Conservation (phyloP, 2,888 invertebrate species). For the Augochlorella aurata region DNA sequence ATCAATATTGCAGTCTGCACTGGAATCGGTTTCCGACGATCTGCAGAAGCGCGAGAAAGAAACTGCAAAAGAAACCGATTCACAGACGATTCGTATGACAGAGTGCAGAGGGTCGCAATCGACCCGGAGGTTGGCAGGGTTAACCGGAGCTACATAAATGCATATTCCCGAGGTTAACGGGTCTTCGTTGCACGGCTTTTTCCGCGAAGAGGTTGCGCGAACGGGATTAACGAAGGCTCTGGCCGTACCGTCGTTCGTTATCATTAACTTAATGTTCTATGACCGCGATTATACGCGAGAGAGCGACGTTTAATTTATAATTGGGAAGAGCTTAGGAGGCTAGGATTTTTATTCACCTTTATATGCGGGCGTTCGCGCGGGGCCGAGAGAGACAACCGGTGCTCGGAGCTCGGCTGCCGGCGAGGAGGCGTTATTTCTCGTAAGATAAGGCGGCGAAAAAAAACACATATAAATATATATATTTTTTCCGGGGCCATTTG, state of each 20-base stretch:
- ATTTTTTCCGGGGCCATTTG: constrained; percentile 48
- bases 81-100: too few relatives aligned
- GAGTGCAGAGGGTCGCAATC: not conserved
- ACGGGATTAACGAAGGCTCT: constrained; percentile 56
- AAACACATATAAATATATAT: constrained; percentile 2
- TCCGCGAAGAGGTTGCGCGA: constrained; percentile 36
- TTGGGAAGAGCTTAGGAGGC: constrained; percentile 52
- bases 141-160: not conserved
- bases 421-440: constrained; percentile 33
- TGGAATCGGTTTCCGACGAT: too few relatives aligned
- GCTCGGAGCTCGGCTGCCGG: not conserved
- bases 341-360: constrained; percentile 35
- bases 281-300: constrained; percentile 42
- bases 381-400: not conserved
- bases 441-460: constrained; percentile 39
- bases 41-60: too few relatives aligned
- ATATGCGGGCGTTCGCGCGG: constrained; percentile 9
- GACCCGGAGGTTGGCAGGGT: not conserved
- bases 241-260: constrained; percentile 56
- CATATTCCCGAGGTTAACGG: constrained; percentile 11
- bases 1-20: too few relatives aligned
- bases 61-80: too few relatives aligned
- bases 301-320: constrained; percentile 53
- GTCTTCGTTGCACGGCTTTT: not conserved
- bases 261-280: constrained; percentile 59